Evolutionary conservation across 2,797 vertebrate species (phyloP), one percentile per base, ranked within the genome.

Genomic region (Hippocampus kuda): DNA sequence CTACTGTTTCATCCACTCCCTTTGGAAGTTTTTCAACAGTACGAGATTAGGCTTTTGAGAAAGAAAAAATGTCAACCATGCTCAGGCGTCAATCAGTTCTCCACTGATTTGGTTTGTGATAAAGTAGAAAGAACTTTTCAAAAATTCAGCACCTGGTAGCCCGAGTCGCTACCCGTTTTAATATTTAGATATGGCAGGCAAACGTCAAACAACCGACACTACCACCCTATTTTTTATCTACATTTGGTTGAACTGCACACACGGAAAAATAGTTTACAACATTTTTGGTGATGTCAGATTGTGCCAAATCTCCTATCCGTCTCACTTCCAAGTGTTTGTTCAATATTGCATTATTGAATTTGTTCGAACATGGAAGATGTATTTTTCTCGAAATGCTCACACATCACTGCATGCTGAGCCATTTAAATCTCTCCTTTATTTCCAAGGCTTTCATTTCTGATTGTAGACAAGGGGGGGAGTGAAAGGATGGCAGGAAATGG

Each of bases 131-230:
- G 86, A 89, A 87, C 79, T 88, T 88, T 86, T 89, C 79, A 85
- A 85, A 85, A 88, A 88, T 87, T 90, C 88, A 92, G 91, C 91
- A 92, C 91, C 91, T 89, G 87, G 88, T 77, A 91, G 90, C 90
- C 83, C 67, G 80, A 82, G 77, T 77, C 72, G 85, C 88, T 51
- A 79, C 86, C 87, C 48, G 79, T 87, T 79, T 87, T 76, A 79
- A 81, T 85, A 87, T 84, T 89, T 80, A 79, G 87, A 90, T 88
- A 89, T 89, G 89, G 87, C 88, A 88, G 89, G 84, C 83, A 83
- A 81, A 88, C 76, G 74, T 86, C 81, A 84, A 81, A 85, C 76
- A 78, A 75, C 79, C 86, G 86, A 85, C 79, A 84, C 82, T 83
- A 81, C 76, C 75, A 80, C 77, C 75, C 77, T 78, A 79, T 48